Percentiles rank a stretch among this genome's conserved stretches.
Evolutionary conservation across 2,113 vertebrate species (phyloP).

Genomic region (Trochalopteron elliotii): DNA sequence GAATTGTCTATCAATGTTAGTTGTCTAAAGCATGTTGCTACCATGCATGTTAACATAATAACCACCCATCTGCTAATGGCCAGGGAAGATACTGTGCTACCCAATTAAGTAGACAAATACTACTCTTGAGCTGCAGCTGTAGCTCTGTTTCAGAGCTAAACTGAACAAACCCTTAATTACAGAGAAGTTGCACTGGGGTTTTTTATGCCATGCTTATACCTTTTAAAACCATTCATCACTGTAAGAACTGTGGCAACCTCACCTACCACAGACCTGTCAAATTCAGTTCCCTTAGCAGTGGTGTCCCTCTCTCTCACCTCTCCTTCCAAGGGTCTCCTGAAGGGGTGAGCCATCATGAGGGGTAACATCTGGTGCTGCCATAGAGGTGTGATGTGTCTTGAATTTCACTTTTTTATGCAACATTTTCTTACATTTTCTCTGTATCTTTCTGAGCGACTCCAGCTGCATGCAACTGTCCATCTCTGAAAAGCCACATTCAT

Average conservation of each 20-base stretch:
- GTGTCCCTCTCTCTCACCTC: slow-evolving; percentile 15
- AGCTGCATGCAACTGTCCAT: not conserved
- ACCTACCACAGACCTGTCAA: not conserved
- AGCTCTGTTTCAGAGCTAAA: not conserved
- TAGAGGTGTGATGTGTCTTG: not conserved
- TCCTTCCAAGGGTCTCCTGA: not conserved
- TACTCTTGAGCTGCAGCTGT: not conserved
- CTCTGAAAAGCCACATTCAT: slow-evolving; percentile 44
- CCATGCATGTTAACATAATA: not conserved
- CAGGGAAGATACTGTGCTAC: not conserved
- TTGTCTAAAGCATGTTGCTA: not conserved
- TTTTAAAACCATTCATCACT: not conserved
- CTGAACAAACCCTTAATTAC: not conserved
- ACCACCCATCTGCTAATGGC: not conserved
- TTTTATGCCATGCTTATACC: not conserved
- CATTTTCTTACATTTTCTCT: slow-evolving; percentile 39
- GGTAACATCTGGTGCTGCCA: not conserved
- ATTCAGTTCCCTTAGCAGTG: not conserved
- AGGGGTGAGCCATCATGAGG: not conserved
- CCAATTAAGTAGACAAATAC: not conserved
- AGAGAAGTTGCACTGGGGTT: not conserved
- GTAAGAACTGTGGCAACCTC: not conserved
- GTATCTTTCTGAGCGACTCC: slow-evolving; percentile 36
- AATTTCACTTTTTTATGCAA: slow-evolving; percentile 43
- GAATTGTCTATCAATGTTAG: not conserved